A percentile compares a stretch with the other conserved stretches of the same genome.
Conservation (phyloP, 2,797 vertebrate genomes). For the Saxicola maurus region DNA sequence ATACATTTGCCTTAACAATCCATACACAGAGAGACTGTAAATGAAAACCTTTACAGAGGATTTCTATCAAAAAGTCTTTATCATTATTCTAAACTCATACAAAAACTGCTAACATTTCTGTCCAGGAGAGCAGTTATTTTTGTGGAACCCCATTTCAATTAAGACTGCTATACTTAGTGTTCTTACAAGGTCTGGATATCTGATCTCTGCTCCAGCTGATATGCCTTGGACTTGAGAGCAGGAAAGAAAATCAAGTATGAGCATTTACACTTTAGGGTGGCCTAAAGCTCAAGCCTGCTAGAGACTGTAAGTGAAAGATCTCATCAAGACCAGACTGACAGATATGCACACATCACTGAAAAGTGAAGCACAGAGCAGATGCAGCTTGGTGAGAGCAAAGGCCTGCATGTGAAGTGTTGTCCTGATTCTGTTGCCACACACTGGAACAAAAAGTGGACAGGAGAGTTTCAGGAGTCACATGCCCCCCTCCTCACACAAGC, state of each 20-base stretch:
- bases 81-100: neutral
- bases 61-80: neutral
- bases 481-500: neutral
- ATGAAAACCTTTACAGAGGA: neutral
- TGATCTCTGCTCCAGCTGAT: slow-evolving; percentile 10
- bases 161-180: neutral
- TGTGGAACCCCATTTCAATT: neutral
- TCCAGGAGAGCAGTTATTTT: neutral
- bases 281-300: neutral
- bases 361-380: neutral
- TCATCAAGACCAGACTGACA: neutral
- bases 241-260: neutral
- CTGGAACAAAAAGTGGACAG: neutral
- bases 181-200: neutral
- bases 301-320: neutral
- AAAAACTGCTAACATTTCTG: neutral
- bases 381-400: neutral
- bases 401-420: neutral
- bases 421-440: neutral
- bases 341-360: neutral
- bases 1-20: neutral
- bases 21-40: neutral
- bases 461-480: neutral
- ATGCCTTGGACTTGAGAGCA: neutral
- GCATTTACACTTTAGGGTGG: neutral